Base-by-base conservation (phyloP, 1,140 invertebrate genomes). In the Delia radicum region DNA sequence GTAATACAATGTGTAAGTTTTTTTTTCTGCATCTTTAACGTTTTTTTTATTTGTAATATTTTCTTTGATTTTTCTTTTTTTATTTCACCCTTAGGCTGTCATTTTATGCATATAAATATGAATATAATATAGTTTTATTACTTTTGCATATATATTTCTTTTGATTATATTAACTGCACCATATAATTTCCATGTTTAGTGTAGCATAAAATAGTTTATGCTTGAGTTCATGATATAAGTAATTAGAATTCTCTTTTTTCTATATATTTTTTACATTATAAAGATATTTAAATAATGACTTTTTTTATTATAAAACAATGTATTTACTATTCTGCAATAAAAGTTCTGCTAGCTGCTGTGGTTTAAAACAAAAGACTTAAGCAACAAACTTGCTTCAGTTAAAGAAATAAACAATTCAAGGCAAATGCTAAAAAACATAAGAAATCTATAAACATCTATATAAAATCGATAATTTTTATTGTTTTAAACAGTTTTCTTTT, bases 161-260 rank as follows among this genome's bases (percentile, higher is more conserved):
- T 5, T 42, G n/a, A 24, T 55, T 55, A 5, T 55, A 55, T 55
- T 55, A 24, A n/a, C n/a, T n/a, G n/a, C 10, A 55, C 8, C n/a
- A 55, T 55, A 55, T 55, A 55, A 55, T 55, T 55, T 55, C 24
- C 10, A n/a, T 55, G 48, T 55, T 55, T 55, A 55, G 48, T 55
- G n/a, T 18, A 55, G 48, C 48, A 55, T 55, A 55, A 55, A 55
- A 55, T 55, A 55, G 48, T 55, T 55, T 55, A 55, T 55, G 48
- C 48, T 55, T 55, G 48, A 55, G 48, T 55, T 55, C 48, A 55
- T 55, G 48, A 55, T 55, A n/a, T 10, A 55, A 55, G 48, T 55
- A 55, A 55, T 55, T 55, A 55, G n/a, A 55, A 37, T 55, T 55
- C 10, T 55, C 21, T 55, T 55, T 48, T 48, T 3, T 48, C n/a